Evolutionary conservation across 2,113 vertebrate genomes (phyloP).

Genomic region (Plecturocebus donacophilus): DNA sequence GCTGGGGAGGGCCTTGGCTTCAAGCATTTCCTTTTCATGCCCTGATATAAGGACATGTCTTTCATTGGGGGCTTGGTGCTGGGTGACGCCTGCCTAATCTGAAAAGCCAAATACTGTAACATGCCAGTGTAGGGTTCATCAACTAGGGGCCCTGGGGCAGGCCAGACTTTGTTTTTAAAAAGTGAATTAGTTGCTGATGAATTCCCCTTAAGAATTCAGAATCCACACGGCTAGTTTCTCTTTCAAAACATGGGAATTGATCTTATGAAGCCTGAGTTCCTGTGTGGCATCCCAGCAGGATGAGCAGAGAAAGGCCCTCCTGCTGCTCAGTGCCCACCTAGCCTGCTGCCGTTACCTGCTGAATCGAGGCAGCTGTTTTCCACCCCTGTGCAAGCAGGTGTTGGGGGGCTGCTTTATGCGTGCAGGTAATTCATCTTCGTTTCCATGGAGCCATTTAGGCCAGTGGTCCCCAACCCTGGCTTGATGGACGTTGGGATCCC

Average conservation of each 20-base stretch:
- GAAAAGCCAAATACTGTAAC: fast-evolving
- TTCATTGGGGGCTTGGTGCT: background rate
- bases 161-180: background rate
- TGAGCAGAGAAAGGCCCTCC: background rate
- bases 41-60: fast-evolving
- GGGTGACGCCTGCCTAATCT: background rate
- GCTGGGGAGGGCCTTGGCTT: background rate
- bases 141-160: fast-evolving
- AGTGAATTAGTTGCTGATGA: background rate
- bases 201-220: too few relatives aligned
- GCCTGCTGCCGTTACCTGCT: fast-evolving
- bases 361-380: fast-evolving
- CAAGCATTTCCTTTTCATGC: fast-evolving
- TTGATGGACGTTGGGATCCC: background rate
- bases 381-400: background rate
- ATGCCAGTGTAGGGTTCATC: fast-evolving
- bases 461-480: fast-evolving
- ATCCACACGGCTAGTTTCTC: background rate
- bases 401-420: fast-evolving
- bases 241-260: background rate
- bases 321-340: fast-evolving
- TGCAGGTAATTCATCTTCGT: fast-evolving
- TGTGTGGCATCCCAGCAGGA: fast-evolving
- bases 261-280: fast-evolving
- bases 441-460: background rate